Conservation (phyloP, 2,113 vertebrate genomes). For the Corydoras sp. region DNA sequence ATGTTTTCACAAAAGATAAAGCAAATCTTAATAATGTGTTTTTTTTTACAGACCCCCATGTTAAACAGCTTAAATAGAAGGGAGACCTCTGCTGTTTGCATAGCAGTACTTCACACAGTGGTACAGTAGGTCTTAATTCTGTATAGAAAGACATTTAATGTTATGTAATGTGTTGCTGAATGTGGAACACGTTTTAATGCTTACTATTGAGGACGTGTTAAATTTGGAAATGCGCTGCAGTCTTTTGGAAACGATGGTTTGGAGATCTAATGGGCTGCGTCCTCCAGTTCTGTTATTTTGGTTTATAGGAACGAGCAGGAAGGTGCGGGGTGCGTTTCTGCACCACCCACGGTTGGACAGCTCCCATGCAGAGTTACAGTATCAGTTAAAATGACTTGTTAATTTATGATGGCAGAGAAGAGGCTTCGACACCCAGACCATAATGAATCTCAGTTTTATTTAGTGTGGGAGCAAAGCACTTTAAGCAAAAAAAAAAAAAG, state of each 20-base stretch:
- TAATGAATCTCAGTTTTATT: constrained; percentile 31
- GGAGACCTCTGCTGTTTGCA: constrained; percentile 48
- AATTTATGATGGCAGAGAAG: constrained; percentile 21
- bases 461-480: constrained; percentile 10
- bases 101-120: constrained; percentile 27
- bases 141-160: too few species aligned
- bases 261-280: too few species aligned
- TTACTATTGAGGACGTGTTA: not conserved
- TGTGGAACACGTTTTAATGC: not conserved
- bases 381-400: constrained; percentile 25
- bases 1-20: constrained; percentile 2
- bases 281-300: too few species aligned
- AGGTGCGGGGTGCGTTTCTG: constrained; percentile 10
- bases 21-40: constrained; percentile 16
- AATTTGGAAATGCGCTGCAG: too few species aligned
- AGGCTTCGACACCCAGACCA: constrained; percentile 8
- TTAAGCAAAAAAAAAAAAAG: not conserved
- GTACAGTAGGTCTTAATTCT: too few species aligned
- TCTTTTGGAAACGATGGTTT: too few species aligned
- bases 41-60: constrained; percentile 23
- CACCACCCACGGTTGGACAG: constrained; percentile 14
- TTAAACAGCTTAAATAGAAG: constrained; percentile 45
- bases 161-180: too few species aligned
- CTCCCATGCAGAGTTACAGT: constrained; percentile 13
- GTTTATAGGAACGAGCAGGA: not conserved